These are phyloP conservation scores for Rhagoletis zephyria DNA, from an alignment of 1,140 invertebrate species.

Conservation along the genomic window DNA sequence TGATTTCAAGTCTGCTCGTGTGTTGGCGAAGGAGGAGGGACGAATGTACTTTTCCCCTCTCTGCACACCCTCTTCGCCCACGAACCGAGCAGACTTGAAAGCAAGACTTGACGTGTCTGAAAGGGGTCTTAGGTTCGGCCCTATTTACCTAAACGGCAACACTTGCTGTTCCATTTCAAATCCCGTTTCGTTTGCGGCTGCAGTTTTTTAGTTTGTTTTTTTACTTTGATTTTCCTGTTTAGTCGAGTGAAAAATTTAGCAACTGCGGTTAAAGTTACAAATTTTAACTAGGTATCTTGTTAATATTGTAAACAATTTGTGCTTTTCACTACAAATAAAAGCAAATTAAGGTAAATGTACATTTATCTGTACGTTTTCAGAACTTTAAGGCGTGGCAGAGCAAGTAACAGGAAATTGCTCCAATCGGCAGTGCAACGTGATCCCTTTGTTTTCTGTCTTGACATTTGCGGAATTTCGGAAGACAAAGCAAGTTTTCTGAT, in stretches of 20 bases:
- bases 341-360: neutral
- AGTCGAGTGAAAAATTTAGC: neutral
- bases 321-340: neutral
- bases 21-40: too few species aligned
- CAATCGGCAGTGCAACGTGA: neutral
- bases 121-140: too few species aligned
- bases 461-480: conserved; percentile 41
- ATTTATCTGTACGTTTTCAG: neutral
- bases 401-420: neutral
- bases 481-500: conserved; percentile 19
- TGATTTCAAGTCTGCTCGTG: too few species aligned
- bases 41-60: too few species aligned
- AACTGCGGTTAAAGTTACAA: neutral
- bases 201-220: conserved; percentile 24
- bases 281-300: neutral
- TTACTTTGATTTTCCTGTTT: neutral
- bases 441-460: conserved; percentile 30
- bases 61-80: too few species aligned
- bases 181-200: neutral
- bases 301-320: neutral
- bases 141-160: too few species aligned
- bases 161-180: too few species aligned
- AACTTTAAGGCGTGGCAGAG: conserved; percentile 3
- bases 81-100: too few species aligned
- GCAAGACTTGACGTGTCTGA: too few species aligned